phyloP scores from a whole-genome alignment of 2,113 vertebrate species.

The Scatophagus argus region DNA sequence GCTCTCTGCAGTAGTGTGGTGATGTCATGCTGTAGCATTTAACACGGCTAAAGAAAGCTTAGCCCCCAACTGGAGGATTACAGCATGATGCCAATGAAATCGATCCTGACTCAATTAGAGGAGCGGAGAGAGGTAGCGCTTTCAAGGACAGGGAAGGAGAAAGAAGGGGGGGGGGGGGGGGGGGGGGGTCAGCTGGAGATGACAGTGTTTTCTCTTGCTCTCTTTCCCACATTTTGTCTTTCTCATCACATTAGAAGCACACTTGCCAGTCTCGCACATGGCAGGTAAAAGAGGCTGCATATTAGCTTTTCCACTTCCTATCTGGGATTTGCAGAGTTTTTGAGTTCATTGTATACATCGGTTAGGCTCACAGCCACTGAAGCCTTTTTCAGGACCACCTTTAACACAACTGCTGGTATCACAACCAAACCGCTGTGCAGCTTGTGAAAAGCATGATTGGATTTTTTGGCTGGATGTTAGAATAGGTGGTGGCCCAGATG shows the following conservation, averaged over 20 bases:
- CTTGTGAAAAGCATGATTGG: constrained; percentile 12
- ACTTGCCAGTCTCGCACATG: constrained; percentile 23
- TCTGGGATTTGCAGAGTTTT: constrained; percentile 19
- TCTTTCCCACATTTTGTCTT: constrained; percentile 59
- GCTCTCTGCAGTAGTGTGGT: constrained; percentile 74
- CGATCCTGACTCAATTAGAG: constrained; percentile 81
- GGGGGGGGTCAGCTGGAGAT: constrained; percentile 57
- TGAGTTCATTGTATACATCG: constrained; percentile 14
- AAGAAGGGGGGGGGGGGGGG: constrained; percentile 8
- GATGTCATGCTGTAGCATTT: constrained; percentile 85
- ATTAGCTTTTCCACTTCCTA: constrained; percentile 22
- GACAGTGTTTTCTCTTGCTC: constrained; percentile 49
- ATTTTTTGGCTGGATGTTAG: constrained; percentile 16
- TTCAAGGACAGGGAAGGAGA: constrained; percentile 75
- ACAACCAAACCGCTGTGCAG: constrained; percentile 17
- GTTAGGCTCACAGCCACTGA: constrained; percentile 24
- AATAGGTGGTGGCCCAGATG: constrained; percentile 4
- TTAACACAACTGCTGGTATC: constrained; percentile 20
- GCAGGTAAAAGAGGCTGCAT: constrained; percentile 23
- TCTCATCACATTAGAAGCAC: constrained; percentile 48
- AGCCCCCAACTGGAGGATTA: constrained; percentile 81
- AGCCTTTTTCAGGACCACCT: not conserved
- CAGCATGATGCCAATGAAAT: constrained; percentile 79
- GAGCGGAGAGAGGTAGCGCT: constrained; percentile 62
- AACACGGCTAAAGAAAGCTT: constrained; percentile 84